Base-by-base conservation (phyloP, 2,113 vertebrate genomes). In the Alexandromys fortis region DNA sequence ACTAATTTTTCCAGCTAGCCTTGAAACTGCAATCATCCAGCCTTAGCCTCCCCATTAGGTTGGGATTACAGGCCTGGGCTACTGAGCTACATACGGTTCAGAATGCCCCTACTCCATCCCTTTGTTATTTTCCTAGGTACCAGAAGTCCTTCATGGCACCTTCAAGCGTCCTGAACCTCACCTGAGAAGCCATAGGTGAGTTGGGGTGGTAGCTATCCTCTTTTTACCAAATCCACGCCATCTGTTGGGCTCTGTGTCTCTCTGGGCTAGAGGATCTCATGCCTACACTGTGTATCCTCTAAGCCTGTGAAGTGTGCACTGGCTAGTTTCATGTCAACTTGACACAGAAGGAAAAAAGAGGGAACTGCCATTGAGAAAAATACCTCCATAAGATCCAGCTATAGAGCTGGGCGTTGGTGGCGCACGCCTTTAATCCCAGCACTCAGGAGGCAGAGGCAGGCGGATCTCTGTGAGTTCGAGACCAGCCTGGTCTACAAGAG, bases 221-320 rank as follows among this genome's bases (percentile, higher is more conserved):
- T 42, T 17, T 28, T 63, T 72, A 30, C 81, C 68, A 47, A 91
- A 68, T 49, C 67, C 49, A 16, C 30, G 33, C n/a, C 33, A n/a
- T 47, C 38, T 47, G 79, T 1, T 70, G 28, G 13, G 72, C 22
- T 35, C 3, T 26, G 61, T 38, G n/a, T 70, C 55, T 38, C 42
- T 70, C 55, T 30, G 22, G 0, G 3, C 33, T 90, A 1, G 7
- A 55, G 35, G 28, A 35, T 21, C 70, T n/a, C 3, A 0, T 1
- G 30, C 17, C 17, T 67, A n/a, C 49, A 52, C 55, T 22, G 12
- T 72, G 35, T n/a, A 7, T 63, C 16, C 45, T 70, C 65, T 33
- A 58, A 49, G 28, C 47, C 24, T 33, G 81, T 5, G 3, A 16
- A 28, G 49, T n/a, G 35, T 81, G 21, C 2, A 21, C 52, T 81